A percentile compares a stretch with the other conserved stretches of the same genome.
phyloP scores from a whole-genome alignment of 1,140 invertebrate genomes.

The Ceratina japonica region DNA sequence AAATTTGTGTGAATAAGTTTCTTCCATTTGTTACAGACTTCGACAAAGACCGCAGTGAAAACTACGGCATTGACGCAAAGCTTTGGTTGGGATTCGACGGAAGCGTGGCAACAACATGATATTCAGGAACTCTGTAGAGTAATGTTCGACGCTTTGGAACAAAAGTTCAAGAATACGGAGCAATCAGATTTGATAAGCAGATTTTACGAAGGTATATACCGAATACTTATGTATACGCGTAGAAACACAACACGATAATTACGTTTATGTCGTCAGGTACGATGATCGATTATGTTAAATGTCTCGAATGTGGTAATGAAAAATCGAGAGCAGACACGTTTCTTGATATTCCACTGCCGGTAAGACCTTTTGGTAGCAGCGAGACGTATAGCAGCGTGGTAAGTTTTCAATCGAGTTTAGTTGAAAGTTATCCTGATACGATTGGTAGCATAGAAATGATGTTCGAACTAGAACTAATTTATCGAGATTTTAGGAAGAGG shows the following conservation, averaged over 20 bases:
- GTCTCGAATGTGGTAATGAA: constrained; percentile 91
- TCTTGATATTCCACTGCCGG: constrained; percentile 93
- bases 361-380: constrained; percentile 90
- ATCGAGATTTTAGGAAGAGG: constrained; percentile 85
- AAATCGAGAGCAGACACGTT: constrained; percentile 92
- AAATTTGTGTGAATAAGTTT: constrained; percentile 11
- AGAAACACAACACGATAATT: not conserved
- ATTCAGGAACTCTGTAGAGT: constrained; percentile 94
- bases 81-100: constrained; percentile 95
- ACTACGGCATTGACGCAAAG: constrained; percentile 93
- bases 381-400: constrained; percentile 90
- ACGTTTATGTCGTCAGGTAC: constrained; percentile 83
- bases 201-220: constrained; percentile 83
- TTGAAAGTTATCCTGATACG: not conserved
- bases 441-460: not conserved
- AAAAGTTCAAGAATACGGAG: constrained; percentile 91
- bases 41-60: constrained; percentile 87
- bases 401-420: constrained; percentile 65
- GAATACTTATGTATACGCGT: constrained; percentile 21
- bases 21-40: constrained; percentile 81
- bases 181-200: constrained; percentile 91
- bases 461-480: constrained; percentile 33
- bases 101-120: constrained; percentile 96
- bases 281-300: constrained; percentile 96
- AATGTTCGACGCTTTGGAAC: constrained; percentile 95